Base-by-base conservation (phyloP, 2,888 invertebrate species). In the Euproctis similis region DNA sequence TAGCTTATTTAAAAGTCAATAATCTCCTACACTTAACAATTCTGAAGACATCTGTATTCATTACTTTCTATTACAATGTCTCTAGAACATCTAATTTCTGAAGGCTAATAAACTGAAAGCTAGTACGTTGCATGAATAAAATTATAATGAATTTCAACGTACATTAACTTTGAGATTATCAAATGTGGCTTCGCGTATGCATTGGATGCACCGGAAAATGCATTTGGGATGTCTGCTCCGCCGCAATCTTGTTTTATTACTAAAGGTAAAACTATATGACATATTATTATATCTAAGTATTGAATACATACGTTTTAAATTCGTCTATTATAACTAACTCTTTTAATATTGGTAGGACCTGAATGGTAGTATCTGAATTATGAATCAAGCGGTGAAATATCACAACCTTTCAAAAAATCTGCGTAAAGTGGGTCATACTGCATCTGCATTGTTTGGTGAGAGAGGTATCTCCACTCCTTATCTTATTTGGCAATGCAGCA, bases 61-160 rank as follows among this genome's bases (percentile, higher is more conserved):
- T 49, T 52, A 46, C 31, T 35, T 39, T 44, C 43, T 40, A 46
- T 44, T 41, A 57, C 59, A 53, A 40, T 53, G 52, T 57, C 58
- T 42, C 47, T 49, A 26, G 26, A 34, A 16, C 35, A 38, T 39
- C 36, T 36, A 48, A 31, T 25, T 38, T 23, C 39, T 50, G 51
- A 39, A 45, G 14, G 53, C 48, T 68, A 64, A 70, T 73, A 73
- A 74, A 70, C 66, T 54, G 45, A 33, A 41, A 45, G 41, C 36
- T 46, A n/a, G 45, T 21, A 10, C 39, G 23, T 35, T 58, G 60
- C 60, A 70, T 75, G 75, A 76, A 78, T 78, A 76, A 73, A 76
- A 76, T 77, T 66, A 71, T 75, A 72, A 76, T 76, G 67, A 72
- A 76, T 77, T 68, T 69, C 61, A 53, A 48, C 53, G 43, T 53